Base-by-base conservation (phyloP, 2,113 vertebrate species). In the Pavo muticus region DNA sequence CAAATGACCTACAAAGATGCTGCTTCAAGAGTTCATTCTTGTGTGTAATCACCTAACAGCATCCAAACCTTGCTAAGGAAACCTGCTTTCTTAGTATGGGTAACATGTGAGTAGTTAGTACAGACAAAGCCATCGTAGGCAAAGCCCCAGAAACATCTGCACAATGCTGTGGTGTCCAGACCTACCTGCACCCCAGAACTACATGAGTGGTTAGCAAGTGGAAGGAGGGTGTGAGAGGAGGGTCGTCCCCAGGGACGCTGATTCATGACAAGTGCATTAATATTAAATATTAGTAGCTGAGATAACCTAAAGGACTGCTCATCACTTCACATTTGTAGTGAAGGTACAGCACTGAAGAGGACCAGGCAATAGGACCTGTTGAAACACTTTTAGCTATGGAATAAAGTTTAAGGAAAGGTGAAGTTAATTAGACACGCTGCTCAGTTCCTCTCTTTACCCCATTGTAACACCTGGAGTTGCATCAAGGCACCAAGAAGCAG, bases 1-100 rank as follows among this genome's bases (percentile, higher is more conserved):
- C 78, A 87, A 63, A 37, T 23, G 30, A 59, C 4, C 14, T 18
- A 5, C 59, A 48, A 56, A 81, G 65, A 74, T 16, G 73, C n/a
- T 10, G 44, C 78, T 9, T 30, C 67, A 47, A 20, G 21, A 70
- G 27, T 45, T 84, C 4, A 30, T 32, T 67, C 84, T 23, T 2
- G 0, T 32, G 42, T 45, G 19, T n/a, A 60, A 60, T 64, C 10
- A 74, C 29, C 15, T 70, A 47, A 57, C 10, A 29, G 65, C 42
- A 75, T 9, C 64, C 61, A 71, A 45, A 63, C 50, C 11, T 59
- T 63, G 30, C 61, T 60, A 48, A 24, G 25, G 59, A 80, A 80
- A 59, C 47, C 61, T 39, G 40, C 11, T 1, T 1, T 2, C 42
- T 69, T 37, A 54, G 10, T 3, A 10, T 0, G 1, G 19, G 7